Evolutionary conservation across 2,888 invertebrate species (phyloP).

Genomic region (Acronicta alni): DNA sequence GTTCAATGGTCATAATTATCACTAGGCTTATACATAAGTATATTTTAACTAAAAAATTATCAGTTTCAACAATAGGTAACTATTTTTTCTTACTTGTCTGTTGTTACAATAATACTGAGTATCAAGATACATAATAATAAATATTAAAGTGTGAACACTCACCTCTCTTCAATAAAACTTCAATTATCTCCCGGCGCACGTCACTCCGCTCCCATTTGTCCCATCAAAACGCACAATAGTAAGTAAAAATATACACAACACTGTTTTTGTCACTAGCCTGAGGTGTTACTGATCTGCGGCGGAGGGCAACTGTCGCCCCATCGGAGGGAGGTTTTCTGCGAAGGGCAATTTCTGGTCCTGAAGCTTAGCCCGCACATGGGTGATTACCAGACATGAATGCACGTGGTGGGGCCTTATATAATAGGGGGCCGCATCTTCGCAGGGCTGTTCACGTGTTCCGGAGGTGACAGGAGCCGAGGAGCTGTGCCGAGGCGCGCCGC

Average conservation of each 20-base stretch:
- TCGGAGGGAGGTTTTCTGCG: conserved; percentile 98
- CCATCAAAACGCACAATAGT: conserved; percentile 54
- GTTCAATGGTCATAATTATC: too few relatives aligned
- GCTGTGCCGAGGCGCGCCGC: conserved; percentile 58
- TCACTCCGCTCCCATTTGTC: conserved; percentile 50
- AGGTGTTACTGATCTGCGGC: conserved; percentile 37
- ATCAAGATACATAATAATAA: too few relatives aligned
- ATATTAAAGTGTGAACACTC: neutral
- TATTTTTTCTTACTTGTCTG: too few relatives aligned
- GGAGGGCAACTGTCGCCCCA: conserved; percentile 96
- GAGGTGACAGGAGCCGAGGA: conserved; percentile 67
- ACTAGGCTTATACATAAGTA: too few relatives aligned
- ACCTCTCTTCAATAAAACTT: conserved; percentile 24
- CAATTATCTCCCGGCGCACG: conserved; percentile 5
- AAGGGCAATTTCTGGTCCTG: conserved; percentile 98
- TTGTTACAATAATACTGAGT: too few relatives aligned
- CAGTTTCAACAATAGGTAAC: too few relatives aligned
- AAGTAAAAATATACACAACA: conserved; percentile 41
- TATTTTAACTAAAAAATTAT: too few relatives aligned
- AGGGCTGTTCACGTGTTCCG: conserved; percentile 68
- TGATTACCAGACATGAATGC: conserved; percentile 65
- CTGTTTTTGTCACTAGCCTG: conserved; percentile 43
- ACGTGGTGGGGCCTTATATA: conserved; percentile 80
- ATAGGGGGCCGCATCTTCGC: conserved; percentile 63
- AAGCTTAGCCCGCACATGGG: conserved; percentile 98